phyloP scores from a whole-genome alignment of 2,113 vertebrate genomes.

The Gracilinanus agilis region DNA sequence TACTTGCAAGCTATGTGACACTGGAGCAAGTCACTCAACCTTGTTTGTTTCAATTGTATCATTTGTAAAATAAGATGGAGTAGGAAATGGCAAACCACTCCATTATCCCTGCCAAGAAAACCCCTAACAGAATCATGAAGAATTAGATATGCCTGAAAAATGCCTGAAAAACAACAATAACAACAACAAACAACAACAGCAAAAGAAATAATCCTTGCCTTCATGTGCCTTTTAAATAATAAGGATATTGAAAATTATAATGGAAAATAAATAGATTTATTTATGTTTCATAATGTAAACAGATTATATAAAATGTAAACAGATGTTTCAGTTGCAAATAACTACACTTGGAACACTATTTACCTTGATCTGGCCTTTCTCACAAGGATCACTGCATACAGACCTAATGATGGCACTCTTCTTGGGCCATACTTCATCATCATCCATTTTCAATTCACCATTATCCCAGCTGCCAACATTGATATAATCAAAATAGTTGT shows the following conservation, averaged over 20 bases:
- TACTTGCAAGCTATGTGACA: too few species aligned
- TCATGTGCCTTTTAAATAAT: background rate
- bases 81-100: too few species aligned
- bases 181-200: too few species aligned
- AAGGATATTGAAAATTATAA: fast-evolving
- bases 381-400: constrained; percentile 98
- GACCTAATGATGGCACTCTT: constrained; percentile 93
- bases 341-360: background rate
- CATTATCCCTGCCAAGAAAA: too few species aligned
- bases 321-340: background rate
- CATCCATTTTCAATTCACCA: constrained; percentile 95
- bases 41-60: too few species aligned
- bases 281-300: too few species aligned
- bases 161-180: too few species aligned
- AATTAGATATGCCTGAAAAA: too few species aligned
- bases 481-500: constrained; percentile 97
- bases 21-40: too few species aligned
- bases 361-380: constrained; percentile 99
- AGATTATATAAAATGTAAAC: too few species aligned
- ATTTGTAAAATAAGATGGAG: too few species aligned
- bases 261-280: background rate
- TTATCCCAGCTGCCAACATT: constrained; percentile 99
- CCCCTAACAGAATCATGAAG: too few species aligned
- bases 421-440: constrained; percentile 96
- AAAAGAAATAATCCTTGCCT: background rate